Evolutionary conservation across 2,113 vertebrate genomes (phyloP).

Genomic region (Willisornis vidua): DNA sequence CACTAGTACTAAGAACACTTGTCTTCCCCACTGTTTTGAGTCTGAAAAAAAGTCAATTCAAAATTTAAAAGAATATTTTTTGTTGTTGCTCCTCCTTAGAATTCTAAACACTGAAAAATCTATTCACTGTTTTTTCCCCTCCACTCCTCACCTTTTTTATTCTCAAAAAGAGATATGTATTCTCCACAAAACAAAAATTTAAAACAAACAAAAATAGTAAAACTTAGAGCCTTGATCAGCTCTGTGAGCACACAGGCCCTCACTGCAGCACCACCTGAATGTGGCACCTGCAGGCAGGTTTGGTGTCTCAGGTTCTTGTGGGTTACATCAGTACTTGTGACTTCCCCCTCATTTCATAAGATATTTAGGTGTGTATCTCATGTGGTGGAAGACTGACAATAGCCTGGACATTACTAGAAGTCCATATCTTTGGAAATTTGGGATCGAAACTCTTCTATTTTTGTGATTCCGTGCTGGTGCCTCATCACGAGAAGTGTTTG

Average conservation of each 20-base stretch:
- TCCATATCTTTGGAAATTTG: neutral
- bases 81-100: neutral
- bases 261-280: neutral
- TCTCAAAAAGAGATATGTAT: neutral
- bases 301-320: fast-evolving
- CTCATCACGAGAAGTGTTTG: neutral
- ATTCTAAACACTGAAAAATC: neutral
- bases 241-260: neutral
- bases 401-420: neutral
- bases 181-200: neutral
- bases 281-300: neutral
- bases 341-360: neutral
- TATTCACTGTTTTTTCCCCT: fast-evolving
- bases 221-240: neutral
- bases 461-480: neutral
- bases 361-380: neutral
- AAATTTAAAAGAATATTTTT: neutral
- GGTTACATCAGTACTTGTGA: neutral
- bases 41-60: neutral
- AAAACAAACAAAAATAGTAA: neutral
- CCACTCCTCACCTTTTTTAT: neutral
- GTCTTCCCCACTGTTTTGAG: neutral
- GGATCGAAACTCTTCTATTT: neutral
- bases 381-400: neutral
- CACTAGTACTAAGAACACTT: neutral